Evolutionary conservation across 2,888 invertebrate species (phyloP).

Genomic region (Scaptodrosophila latifasciaeformis): DNA sequence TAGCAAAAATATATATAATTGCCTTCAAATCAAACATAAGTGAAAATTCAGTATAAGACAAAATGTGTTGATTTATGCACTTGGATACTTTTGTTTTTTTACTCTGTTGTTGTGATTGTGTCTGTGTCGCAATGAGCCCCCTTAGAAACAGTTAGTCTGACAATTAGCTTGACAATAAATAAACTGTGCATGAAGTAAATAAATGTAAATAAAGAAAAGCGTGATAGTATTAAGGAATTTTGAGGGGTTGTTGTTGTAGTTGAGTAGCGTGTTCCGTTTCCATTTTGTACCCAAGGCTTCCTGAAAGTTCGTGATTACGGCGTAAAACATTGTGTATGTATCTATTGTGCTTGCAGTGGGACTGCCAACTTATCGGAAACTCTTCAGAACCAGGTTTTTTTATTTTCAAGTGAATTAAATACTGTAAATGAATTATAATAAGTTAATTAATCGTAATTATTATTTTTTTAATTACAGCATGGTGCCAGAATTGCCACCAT

Average conservation of each 20-base stretch:
- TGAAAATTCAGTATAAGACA: conserved; percentile 2
- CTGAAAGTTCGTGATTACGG: background rate
- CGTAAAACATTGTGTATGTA: conserved; percentile 21
- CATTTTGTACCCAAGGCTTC: background rate
- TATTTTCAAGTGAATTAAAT: conserved; percentile 5
- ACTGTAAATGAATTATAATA: too few species aligned
- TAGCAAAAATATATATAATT: background rate
- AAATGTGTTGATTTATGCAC: conserved; percentile 38
- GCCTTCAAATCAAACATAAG: conserved; percentile 12
- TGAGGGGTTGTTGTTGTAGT: conserved; percentile 6
- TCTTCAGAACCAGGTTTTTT: too few species aligned
- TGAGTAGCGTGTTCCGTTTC: conserved; percentile 7
- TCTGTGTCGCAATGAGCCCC: conserved; percentile 5
- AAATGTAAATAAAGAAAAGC: too few species aligned
- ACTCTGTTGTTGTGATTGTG: conserved; percentile 8
- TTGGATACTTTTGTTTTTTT: conserved; percentile 5
- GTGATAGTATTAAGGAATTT: conserved; percentile 8
- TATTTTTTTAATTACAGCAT: conserved; percentile 29
- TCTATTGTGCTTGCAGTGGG: conserved; percentile 4
- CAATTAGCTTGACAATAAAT: too few species aligned
- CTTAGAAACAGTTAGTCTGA: too few species aligned
- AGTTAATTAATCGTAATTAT: too few species aligned
- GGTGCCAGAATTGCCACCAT: conserved; percentile 37
- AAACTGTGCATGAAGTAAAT: too few species aligned
- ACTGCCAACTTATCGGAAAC: background rate